Percentiles rank a stretch among this genome's conserved stretches.
These are phyloP conservation scores for Tribolium freemani DNA, from an alignment of 2,888 invertebrate species.

Conservation along the genomic window DNA sequence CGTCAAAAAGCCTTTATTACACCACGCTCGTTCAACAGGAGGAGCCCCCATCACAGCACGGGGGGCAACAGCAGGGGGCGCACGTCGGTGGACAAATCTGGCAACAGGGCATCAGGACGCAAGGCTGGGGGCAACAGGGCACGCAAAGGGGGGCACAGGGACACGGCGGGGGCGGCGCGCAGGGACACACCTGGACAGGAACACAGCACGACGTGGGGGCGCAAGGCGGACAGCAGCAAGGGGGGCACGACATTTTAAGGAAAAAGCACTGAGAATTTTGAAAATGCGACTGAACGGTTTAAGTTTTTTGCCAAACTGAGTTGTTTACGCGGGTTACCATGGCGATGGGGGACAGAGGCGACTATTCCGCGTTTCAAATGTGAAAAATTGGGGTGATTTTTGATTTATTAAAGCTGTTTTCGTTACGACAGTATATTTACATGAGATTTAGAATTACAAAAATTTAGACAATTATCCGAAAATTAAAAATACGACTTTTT, in stretches of 20 bases:
- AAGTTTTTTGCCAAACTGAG: slow-evolving; percentile 1
- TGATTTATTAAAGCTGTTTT: neutral
- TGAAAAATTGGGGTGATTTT: neutral
- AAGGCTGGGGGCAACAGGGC: slow-evolving; percentile 51
- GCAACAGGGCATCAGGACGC: slow-evolving; percentile 45
- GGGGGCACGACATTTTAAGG: slow-evolving; percentile 45
- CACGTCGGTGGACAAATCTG: slow-evolving; percentile 47
- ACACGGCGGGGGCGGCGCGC: slow-evolving; percentile 49
- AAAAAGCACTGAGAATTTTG: slow-evolving; percentile 23
- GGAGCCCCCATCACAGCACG: slow-evolving; percentile 1
- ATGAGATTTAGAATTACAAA: neutral
- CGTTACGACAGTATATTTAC: neutral
- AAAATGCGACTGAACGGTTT: neutral
- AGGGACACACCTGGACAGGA: slow-evolving; percentile 48
- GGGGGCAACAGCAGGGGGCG: slow-evolving; percentile 42
- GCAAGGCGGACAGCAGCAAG: slow-evolving; percentile 45
- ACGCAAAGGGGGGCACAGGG: slow-evolving; percentile 50
- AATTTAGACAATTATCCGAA: neutral
- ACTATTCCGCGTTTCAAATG: neutral
- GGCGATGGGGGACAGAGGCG: neutral
- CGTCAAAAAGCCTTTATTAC: neutral
- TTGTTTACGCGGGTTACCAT: slow-evolving; percentile 8
- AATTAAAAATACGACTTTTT: neutral
- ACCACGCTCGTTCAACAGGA: neutral
- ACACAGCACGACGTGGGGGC: slow-evolving; percentile 41